These are phyloP conservation scores for Andrena hattorfiana DNA, from an alignment of 2,888 invertebrate genomes.

Conservation along the genomic window DNA sequence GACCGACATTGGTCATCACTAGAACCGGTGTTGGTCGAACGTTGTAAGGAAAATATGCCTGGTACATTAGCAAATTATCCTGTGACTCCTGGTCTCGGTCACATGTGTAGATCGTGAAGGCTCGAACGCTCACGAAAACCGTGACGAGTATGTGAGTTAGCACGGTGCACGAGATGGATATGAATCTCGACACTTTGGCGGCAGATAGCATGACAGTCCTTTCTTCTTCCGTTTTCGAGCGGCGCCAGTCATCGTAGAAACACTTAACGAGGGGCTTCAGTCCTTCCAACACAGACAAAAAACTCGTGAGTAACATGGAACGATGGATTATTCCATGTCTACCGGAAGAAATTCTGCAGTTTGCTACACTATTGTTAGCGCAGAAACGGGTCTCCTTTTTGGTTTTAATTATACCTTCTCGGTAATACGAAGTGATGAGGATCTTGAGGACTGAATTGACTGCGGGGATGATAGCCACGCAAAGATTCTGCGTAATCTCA, in stretches of 20 bases:
- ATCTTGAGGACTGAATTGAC: constrained; percentile 57
- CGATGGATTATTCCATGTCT: no score
- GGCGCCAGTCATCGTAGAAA: constrained; percentile 53
- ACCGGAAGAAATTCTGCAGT: background rate
- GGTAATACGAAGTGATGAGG: constrained; percentile 66
- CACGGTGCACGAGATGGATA: constrained; percentile 52
- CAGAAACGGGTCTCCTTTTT: background rate
- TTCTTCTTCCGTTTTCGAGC: constrained; percentile 14
- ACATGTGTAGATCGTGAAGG: background rate
- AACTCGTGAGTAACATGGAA: no score
- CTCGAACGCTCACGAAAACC: constrained; percentile 28
- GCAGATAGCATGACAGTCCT: constrained; percentile 33
- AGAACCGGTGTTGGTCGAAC: constrained; percentile 20
- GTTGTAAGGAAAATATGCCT: constrained; percentile 59
- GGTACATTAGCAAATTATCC: constrained; percentile 35
- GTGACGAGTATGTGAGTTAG: constrained; percentile 63
- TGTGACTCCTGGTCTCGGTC: background rate
- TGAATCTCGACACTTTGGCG: constrained; percentile 25
- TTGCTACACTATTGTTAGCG: background rate
- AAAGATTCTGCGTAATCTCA: background rate
- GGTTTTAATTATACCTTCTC: constrained; percentile 55
- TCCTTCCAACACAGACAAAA: background rate
- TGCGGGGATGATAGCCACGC: constrained; percentile 2
- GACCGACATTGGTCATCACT: constrained; percentile 40
- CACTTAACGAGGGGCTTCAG: constrained; percentile 46